phyloP scores from a whole-genome alignment of 92 coral and sea anemone genomes.

The Meandrina meandrites region DNA sequence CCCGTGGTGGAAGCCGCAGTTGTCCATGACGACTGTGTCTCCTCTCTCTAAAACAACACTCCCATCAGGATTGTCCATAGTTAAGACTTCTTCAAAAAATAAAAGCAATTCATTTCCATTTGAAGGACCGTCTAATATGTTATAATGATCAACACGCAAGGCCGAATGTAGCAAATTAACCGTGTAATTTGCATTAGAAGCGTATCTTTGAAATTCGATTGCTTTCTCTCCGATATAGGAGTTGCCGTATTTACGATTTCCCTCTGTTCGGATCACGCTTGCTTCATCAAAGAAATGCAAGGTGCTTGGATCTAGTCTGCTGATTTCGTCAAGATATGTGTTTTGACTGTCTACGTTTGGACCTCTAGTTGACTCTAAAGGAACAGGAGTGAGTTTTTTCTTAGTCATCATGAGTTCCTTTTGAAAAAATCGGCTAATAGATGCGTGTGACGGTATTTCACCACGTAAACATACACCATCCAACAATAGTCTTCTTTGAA shows the following conservation, averaged over 20 bases:
- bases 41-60: constrained; percentile 52
- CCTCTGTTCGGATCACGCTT: constrained; percentile 34
- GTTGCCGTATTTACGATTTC: constrained; percentile 50
- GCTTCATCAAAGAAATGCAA: constrained; percentile 56
- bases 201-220: constrained; percentile 51
- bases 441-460: constrained; percentile 28
- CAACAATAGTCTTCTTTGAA: constrained; percentile 35
- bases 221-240: constrained; percentile 39
- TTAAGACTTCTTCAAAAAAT: constrained; percentile 51
- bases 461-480: constrained; percentile 39
- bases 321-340: constrained; percentile 29
- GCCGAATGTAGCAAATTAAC: constrained; percentile 35
- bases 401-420: constrained; percentile 41
- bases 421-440: background rate
- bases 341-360: constrained; percentile 37
- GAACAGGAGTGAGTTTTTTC: constrained; percentile 41
- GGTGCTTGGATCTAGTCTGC: constrained; percentile 31
- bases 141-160: constrained; percentile 37
- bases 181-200: constrained; percentile 56
- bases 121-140: constrained; percentile 25
- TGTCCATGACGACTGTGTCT: constrained; percentile 58
- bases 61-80: constrained; percentile 44
- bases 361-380: constrained; percentile 31
- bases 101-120: constrained; percentile 50
- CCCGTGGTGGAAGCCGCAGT: constrained; percentile 53